phyloP scores from a whole-genome alignment of 2,113 vertebrate species.

The Tapirus terrestris region DNA sequence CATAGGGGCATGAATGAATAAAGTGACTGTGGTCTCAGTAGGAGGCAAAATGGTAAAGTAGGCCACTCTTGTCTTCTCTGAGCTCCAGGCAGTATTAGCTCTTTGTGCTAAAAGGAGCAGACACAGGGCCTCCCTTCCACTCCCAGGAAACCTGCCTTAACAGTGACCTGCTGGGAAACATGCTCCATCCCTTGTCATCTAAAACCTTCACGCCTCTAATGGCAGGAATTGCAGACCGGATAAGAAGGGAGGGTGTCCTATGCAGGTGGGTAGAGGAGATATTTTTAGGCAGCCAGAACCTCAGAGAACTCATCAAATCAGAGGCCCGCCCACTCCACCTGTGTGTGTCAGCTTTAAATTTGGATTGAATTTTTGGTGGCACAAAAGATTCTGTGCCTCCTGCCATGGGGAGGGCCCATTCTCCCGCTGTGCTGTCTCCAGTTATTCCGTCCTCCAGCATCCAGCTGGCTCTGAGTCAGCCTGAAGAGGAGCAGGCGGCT shows the following conservation, averaged over 20 bases:
- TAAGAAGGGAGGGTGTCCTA: conserved; percentile 63
- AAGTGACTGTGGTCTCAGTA: conserved; percentile 36
- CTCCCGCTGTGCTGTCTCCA: neutral
- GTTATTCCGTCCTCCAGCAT: neutral
- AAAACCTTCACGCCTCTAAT: conserved; percentile 31
- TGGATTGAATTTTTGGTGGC: conserved; percentile 61
- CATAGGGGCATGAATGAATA: conserved; percentile 58
- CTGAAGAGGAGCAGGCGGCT: neutral
- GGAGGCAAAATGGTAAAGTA: conserved; percentile 57
- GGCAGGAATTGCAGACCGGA: conserved; percentile 4
- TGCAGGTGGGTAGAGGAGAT: conserved; percentile 63
- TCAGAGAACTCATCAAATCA: conserved; percentile 73
- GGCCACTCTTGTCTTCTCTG: conserved; percentile 20
- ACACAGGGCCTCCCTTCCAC: conserved; percentile 34
- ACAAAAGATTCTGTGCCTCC: conserved; percentile 62
- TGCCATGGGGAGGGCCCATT: neutral
- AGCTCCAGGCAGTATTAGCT: conserved; percentile 38
- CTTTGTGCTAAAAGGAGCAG: conserved; percentile 65
- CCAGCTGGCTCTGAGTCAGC: conserved; percentile 27
- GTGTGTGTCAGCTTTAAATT: conserved; percentile 69
- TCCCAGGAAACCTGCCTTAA: conserved; percentile 44
- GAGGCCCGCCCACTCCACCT: conserved; percentile 69
- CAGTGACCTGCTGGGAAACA: conserved; percentile 66
- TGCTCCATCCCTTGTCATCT: conserved; percentile 53
- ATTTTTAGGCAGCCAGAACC: conserved; percentile 77